phyloP scores from a whole-genome alignment of 2,113 vertebrate species.

The Globicephala melas region DNA sequence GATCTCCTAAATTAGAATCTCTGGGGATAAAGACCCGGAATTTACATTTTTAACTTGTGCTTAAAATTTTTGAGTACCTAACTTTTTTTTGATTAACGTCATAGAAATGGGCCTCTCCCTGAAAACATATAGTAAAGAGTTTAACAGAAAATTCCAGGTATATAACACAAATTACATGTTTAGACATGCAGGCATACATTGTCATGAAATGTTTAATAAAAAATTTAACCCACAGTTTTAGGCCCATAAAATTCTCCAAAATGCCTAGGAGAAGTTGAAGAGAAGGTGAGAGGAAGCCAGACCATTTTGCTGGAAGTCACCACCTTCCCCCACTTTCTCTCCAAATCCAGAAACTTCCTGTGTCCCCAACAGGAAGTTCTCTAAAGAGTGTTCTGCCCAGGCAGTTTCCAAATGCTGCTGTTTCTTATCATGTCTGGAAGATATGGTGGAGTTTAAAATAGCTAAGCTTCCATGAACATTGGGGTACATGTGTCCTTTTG shows the following conservation, averaged over 20 bases:
- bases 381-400: not conserved
- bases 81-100: not conserved
- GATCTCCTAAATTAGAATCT: not conserved
- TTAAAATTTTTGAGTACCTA: not conserved
- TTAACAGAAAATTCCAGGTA: not conserved
- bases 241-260: not conserved
- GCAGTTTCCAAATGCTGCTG: not conserved
- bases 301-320: not conserved
- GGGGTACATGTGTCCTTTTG: no score
- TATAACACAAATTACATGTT: not conserved
- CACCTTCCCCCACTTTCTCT: not conserved
- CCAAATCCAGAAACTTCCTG: not conserved
- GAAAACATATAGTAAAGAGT: not conserved
- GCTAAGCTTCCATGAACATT: no score
- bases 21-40: not conserved
- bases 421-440: not conserved
- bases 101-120: not conserved
- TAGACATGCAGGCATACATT: not conserved
- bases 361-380: not conserved
- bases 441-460: not conserved
- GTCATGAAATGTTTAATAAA: not conserved
- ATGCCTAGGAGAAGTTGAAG: not conserved
- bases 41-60: not conserved
- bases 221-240: not conserved
- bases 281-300: not conserved